phyloP scores from a whole-genome alignment of 2,797 vertebrate species.

The Alauda arvensis region DNA sequence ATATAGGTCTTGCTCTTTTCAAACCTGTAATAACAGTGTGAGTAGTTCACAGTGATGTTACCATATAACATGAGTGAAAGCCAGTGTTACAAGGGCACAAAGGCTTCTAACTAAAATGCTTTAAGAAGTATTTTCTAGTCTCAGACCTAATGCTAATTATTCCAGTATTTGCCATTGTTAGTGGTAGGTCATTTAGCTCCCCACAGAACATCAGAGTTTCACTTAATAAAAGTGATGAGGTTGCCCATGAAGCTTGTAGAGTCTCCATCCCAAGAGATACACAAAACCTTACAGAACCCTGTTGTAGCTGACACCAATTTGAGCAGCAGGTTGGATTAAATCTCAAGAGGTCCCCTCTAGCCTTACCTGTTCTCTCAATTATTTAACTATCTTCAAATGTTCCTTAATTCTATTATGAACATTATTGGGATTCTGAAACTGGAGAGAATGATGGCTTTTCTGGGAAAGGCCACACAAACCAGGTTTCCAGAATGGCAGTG shows the following conservation, averaged over 20 bases:
- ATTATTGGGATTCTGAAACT: conserved; percentile 92
- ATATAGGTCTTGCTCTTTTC: neutral
- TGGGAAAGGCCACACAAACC: conserved; percentile 94
- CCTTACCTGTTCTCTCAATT: neutral
- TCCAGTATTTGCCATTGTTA: neutral
- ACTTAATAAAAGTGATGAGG: neutral
- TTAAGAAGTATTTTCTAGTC: neutral
- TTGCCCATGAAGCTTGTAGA: neutral
- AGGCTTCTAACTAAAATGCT: neutral
- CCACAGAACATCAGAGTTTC: neutral
- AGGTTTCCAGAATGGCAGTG: conserved; percentile 83
- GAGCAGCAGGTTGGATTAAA: neutral
- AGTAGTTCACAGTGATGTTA: neutral
- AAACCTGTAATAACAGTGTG: neutral
- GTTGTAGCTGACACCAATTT: neutral
- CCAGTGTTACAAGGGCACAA: neutral
- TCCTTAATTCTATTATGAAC: conserved; percentile 80
- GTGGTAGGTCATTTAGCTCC: neutral
- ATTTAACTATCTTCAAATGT: neutral
- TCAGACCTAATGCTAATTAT: neutral
- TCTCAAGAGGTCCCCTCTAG: neutral
- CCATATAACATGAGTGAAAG: neutral
- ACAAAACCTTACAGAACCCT: neutral
- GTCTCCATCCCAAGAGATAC: neutral
- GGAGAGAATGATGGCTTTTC: conserved; percentile 86